Conservation (phyloP, 1,140 invertebrate species). For the Diploscapter pachys region DNA sequence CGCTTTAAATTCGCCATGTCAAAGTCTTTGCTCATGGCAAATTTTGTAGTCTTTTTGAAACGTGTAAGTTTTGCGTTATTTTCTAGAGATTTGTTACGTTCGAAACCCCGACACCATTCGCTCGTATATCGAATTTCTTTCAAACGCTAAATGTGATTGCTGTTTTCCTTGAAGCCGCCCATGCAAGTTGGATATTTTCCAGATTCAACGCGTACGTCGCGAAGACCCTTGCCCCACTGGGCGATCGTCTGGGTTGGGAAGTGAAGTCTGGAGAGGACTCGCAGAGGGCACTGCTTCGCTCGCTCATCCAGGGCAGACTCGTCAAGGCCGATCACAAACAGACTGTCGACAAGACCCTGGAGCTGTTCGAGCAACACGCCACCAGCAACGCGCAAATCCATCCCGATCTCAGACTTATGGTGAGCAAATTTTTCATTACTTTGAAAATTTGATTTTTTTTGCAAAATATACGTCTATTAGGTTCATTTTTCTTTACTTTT, state of each 20-base stretch:
- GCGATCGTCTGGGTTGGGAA: constrained; percentile 61
- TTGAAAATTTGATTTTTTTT: not conserved
- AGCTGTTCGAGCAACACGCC: constrained; percentile 71
- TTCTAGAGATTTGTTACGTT: no score
- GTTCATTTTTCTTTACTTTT: no score
- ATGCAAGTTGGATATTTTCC: constrained; percentile 46
- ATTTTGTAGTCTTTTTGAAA: no score
- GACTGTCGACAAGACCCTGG: constrained; percentile 72
- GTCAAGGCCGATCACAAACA: constrained; percentile 75
- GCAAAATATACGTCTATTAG: no score
- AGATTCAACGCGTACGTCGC: constrained; percentile 57
- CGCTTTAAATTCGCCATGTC: not conserved
- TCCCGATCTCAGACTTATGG: constrained; percentile 74
- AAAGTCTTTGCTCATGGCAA: not conserved
- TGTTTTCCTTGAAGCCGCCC: constrained; percentile 29
- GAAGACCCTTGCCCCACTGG: constrained; percentile 58
- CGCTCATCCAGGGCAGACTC: constrained; percentile 76
- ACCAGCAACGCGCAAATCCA: constrained; percentile 68
- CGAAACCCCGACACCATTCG: no score
- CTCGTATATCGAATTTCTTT: not conserved
- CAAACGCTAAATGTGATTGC: constrained; percentile 5
- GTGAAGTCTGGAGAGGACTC: constrained; percentile 58
- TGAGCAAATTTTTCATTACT: constrained; percentile 1
- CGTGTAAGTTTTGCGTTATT: no score
- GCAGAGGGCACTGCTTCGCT: constrained; percentile 76